Conservation (phyloP, 2,797 vertebrate genomes). For the Mareca strepera region DNA sequence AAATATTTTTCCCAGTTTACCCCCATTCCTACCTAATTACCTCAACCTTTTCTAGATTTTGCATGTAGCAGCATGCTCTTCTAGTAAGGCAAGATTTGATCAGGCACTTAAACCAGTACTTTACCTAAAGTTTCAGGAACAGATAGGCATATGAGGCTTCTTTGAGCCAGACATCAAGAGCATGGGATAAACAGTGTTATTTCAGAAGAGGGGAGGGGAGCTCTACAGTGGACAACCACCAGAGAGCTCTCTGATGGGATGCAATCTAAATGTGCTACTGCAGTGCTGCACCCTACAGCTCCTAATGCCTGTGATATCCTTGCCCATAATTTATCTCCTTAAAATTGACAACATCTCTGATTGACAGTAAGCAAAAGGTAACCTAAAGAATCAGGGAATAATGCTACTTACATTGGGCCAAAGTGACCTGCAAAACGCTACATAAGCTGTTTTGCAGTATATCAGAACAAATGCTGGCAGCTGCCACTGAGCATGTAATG, state of each 20-base stretch:
- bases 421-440: background rate
- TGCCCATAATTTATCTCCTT: background rate
- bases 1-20: background rate
- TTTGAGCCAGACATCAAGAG: background rate
- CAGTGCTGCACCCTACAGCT: background rate
- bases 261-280: background rate
- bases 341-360: background rate
- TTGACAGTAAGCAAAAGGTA: background rate
- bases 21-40: background rate
- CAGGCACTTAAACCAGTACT: background rate
- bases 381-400: background rate
- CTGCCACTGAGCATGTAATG: background rate
- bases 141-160: background rate
- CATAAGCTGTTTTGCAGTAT: background rate
- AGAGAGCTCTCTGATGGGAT: background rate
- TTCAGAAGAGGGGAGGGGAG: background rate
- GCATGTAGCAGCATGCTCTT: background rate
- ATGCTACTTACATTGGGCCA: background rate
- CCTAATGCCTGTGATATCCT: background rate
- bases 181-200: fast-evolving
- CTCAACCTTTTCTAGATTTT: background rate
- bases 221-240: fast-evolving
- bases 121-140: background rate
- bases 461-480: background rate
- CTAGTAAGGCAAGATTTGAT: background rate